Evolutionary conservation across 2,113 vertebrate genomes (phyloP).

Genomic region (Aptenodytes patagonicus): DNA sequence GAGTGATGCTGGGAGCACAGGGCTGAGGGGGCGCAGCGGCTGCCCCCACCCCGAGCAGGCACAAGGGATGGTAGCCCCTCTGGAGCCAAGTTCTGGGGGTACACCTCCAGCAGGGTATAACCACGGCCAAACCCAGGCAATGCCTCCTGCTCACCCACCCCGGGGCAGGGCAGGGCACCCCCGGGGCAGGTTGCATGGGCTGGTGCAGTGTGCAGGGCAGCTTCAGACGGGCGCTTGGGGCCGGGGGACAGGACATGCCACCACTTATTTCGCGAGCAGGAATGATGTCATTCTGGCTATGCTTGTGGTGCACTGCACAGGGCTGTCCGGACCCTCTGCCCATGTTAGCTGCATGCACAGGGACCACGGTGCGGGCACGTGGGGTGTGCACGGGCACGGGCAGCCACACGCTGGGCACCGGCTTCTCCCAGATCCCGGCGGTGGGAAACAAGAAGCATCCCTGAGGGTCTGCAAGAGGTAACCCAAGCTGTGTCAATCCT

Average conservation of each 20-base stretch:
- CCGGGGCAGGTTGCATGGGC: rapidly evolving
- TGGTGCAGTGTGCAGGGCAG: too few species aligned
- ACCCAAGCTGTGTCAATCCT: neutral
- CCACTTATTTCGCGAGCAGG: neutral
- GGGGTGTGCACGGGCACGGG: neutral
- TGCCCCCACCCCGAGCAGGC: neutral
- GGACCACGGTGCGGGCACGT: rapidly evolving
- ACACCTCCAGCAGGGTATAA: neutral
- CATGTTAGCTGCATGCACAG: rapidly evolving
- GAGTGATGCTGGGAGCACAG: neutral
- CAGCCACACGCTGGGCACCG: neutral
- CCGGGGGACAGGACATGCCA: neutral
- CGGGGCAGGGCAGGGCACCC: neutral
- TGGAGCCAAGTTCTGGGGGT: neutral
- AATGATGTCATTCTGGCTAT: rapidly evolving
- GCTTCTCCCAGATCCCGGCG: rapidly evolving
- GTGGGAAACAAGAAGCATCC: neutral
- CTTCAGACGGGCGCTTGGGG: rapidly evolving
- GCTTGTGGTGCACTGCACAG: rapidly evolving
- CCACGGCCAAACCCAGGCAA: neutral
- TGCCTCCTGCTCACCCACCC: neutral
- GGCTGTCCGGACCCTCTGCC: neutral
- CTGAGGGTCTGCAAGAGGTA: too few species aligned
- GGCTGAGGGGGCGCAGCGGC: neutral
- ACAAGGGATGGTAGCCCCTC: neutral